Evolutionary conservation across 1,140 invertebrate genomes (phyloP).

Genomic region (Drosophila simulans): DNA sequence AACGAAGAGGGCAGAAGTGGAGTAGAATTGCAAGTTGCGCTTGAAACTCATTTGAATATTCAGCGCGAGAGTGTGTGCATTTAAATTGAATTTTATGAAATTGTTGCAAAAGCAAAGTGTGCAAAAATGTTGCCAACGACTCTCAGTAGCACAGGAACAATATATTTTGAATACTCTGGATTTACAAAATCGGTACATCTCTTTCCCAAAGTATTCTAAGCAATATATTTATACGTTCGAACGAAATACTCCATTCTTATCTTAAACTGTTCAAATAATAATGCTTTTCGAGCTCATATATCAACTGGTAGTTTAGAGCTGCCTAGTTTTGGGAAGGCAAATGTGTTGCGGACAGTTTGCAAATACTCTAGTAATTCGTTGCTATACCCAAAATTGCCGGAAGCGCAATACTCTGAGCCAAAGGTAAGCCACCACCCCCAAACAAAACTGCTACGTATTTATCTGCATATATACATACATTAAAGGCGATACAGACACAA

Average conservation of each 20-base stretch:
- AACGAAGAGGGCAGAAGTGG: background rate
- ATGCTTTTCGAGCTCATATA: no score
- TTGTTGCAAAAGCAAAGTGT: slow-evolving; percentile 14
- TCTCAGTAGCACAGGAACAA: no score
- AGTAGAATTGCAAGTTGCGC: slow-evolving; percentile 30
- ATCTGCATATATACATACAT: background rate
- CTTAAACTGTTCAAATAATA: no score
- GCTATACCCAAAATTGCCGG: slow-evolving; percentile 41
- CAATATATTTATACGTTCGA: no score
- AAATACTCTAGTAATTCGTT: slow-evolving; percentile 41
- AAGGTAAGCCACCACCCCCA: slow-evolving; percentile 43
- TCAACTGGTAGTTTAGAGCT: background rate
- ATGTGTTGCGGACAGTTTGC: slow-evolving; percentile 43
- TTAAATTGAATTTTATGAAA: slow-evolving; percentile 51
- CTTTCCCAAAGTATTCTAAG: background rate
- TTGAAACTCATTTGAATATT: slow-evolving; percentile 39
- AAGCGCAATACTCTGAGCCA: slow-evolving; percentile 60
- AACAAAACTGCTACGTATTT: no score
- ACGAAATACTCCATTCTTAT: no score
- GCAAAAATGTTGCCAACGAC: slow-evolving; percentile 2
- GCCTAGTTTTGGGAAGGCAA: slow-evolving; percentile 27
- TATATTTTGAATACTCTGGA: background rate
- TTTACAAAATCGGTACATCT: background rate
- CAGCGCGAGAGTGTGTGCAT: slow-evolving; percentile 21
- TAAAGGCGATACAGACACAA: slow-evolving; percentile 43